Evolutionary conservation across 2,797 vertebrate genomes (phyloP).

Genomic region (Tokudaia muenninki): DNA sequence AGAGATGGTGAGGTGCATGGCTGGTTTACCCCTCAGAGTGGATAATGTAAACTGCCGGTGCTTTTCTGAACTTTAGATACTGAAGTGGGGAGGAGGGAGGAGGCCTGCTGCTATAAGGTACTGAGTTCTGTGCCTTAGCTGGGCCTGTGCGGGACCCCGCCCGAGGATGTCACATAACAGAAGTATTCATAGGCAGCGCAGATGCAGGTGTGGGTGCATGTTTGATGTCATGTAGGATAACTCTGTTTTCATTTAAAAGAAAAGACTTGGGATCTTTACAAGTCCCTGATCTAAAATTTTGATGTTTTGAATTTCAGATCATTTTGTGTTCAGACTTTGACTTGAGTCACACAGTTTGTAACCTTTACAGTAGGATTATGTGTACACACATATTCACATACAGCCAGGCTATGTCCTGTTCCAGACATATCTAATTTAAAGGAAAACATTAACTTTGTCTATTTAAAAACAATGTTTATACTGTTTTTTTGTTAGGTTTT

Average conservation of each 20-base stretch:
- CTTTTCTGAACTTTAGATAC: conserved; percentile 9
- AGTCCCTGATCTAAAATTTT: background rate
- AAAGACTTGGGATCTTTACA: background rate
- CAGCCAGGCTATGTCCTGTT: background rate
- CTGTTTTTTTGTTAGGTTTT: background rate
- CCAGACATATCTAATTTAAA: conserved; percentile 13
- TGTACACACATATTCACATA: background rate
- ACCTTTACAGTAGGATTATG: conserved; percentile 13
- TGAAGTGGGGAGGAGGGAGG: background rate
- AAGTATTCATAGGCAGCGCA: background rate
- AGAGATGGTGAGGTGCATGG: conserved; percentile 13
- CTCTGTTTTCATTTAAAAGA: background rate
- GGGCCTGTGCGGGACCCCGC: background rate
- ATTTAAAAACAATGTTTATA: conserved; percentile 12
- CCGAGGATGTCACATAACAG: no score
- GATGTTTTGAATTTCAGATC: background rate
- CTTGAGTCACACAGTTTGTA: background rate
- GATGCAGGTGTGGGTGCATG: background rate
- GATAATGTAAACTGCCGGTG: background rate
- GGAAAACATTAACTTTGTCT: conserved; percentile 43
- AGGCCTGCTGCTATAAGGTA: conserved; percentile 12
- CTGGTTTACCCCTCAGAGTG: background rate
- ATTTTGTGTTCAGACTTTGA: background rate
- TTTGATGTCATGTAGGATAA: background rate
- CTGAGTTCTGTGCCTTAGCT: background rate